A percentile compares a stretch with the other conserved stretches of the same genome.
These are phyloP conservation scores for Trididemnum clinides DNA, from an alignment of 23 tunicate genomes.

Conservation along the genomic window DNA sequence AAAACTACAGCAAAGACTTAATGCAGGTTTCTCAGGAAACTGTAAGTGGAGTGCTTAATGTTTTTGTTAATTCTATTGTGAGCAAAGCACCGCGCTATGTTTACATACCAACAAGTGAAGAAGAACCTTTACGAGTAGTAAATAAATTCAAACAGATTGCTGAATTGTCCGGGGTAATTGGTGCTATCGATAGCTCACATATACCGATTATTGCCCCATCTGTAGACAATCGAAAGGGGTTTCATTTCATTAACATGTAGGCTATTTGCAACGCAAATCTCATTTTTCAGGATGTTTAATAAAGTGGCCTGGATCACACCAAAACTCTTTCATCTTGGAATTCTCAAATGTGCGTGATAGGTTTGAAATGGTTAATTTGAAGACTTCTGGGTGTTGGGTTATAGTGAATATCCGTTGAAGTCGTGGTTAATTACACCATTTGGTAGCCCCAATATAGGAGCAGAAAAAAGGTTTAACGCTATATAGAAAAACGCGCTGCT, in stretches of 20 bases:
- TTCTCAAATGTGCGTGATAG: no score
- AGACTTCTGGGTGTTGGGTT: no score
- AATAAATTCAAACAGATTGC: neutral
- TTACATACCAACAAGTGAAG: neutral
- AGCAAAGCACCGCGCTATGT: neutral
- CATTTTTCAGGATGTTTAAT: neutral
- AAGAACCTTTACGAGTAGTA: neutral
- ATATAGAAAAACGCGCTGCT: no score
- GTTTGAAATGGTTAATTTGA: no score
- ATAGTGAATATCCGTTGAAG: no score
- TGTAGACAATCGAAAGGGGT: neutral
- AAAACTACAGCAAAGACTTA: neutral
- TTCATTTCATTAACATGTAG: neutral
- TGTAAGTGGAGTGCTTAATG: neutral
- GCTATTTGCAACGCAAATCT: neutral
- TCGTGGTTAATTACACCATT: no score
- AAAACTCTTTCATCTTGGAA: neutral
- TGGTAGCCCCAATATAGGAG: no score
- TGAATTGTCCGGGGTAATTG: neutral
- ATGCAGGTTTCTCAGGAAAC: neutral
- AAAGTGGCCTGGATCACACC: neutral
- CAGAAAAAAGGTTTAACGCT: no score
- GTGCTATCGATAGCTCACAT: neutral
- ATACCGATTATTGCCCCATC: neutral
- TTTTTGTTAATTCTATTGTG: neutral